Evolutionary conservation across 1,140 invertebrate genomes (phyloP), one percentile per base, ranked within the genome.

Genomic region (Drosophila malerkotliana): DNA sequence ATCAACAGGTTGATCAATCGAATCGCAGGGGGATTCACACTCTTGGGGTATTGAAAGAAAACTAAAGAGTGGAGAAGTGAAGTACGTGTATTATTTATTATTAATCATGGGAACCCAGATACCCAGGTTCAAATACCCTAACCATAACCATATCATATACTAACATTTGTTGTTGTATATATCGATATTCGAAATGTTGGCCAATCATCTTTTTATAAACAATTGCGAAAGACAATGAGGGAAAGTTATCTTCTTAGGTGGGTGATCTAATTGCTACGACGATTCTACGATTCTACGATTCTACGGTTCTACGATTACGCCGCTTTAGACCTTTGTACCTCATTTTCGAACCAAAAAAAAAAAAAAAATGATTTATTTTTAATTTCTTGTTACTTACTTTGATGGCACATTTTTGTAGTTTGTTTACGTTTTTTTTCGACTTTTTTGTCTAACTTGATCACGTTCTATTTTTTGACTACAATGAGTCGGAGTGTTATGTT

Each of bases 311-410:
- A 15, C 26, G 5, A 32, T 26, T 37, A 18, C 30, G 34, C 54
- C 15, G 10, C 26, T 18, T 26, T 34, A 15, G 53, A 18, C 56
- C 63, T 57, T 66, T 66, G 34, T 12, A 56, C 39, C 21, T 12
- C 28, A 14, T 9, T 9, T 37, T 37, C 21, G 21, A 21, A 21
- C n/a, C 0, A 41, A 14, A 39, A 12, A 30, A 4, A 18, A 18
- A 18, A 18, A 18, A 18, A 32, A 9, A 14, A 12, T n/a, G n/a
- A 14, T 14, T n/a, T 41, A 14, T 41, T 44, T 44, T 15, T 44
- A 18, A 3, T 14, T 47, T 12, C 6, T 21, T 9, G 10, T 10
- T 74, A 83, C 82, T 85, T 64, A 85, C 82, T 78, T 81, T 49
- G 55, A 28, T 71, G 73, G 66, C 61, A 75, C 79, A 79, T 84